phyloP scores from a whole-genome alignment of 2,888 invertebrate species.

The Kryphioiulus occultus region DNA sequence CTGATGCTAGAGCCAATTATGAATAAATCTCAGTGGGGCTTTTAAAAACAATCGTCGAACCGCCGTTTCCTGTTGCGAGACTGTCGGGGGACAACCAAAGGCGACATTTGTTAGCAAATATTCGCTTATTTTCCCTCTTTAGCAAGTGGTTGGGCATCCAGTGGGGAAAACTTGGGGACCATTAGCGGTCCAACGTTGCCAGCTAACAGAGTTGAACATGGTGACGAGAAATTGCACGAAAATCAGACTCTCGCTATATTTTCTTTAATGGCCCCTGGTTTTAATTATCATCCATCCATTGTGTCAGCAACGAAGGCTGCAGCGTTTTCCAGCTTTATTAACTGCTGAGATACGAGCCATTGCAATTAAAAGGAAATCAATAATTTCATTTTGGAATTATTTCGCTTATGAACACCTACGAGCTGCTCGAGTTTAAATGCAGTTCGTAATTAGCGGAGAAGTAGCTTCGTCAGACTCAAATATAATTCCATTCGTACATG shows the following conservation, averaged over 20 bases:
- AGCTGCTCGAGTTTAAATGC: no score
- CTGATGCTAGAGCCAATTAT: slow-evolving; percentile 22
- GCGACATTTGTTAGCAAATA: slow-evolving; percentile 35
- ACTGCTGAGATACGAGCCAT: background rate
- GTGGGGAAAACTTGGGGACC: background rate
- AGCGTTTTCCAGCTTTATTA: background rate
- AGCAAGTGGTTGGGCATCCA: background rate
- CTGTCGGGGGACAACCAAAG: background rate
- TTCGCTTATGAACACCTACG: background rate
- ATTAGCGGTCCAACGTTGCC: slow-evolving; percentile 33
- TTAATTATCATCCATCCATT: background rate
- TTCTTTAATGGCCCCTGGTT: background rate
- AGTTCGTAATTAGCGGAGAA: no score
- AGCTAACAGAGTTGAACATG: background rate
- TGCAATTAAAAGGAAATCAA: background rate
- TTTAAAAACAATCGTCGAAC: slow-evolving; percentile 45
- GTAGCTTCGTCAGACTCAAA: no score
- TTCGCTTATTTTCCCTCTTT: slow-evolving; percentile 40
- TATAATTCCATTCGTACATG: no score
- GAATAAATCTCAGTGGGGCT: slow-evolving; percentile 39
- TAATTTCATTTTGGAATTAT: background rate
- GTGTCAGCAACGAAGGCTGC: background rate
- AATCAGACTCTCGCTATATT: background rate
- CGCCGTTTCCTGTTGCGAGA: slow-evolving; percentile 3
- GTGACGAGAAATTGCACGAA: background rate